Conservation (phyloP, 1,140 invertebrate species). For the Zaprionus gabonicus region DNA sequence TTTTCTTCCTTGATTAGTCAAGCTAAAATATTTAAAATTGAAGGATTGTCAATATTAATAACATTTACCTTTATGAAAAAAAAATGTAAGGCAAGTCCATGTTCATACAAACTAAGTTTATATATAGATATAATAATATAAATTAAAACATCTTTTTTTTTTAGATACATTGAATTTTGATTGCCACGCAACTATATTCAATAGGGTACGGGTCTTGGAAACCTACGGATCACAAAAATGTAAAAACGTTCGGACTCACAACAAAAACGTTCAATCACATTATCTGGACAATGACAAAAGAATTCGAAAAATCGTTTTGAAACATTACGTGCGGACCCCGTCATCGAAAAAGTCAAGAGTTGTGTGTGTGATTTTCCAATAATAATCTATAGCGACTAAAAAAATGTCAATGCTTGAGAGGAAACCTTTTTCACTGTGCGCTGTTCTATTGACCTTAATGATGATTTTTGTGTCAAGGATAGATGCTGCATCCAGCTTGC, state of each 20-base stretch:
- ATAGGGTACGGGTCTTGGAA: constrained; percentile 5
- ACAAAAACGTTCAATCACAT: background rate
- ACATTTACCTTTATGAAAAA: no score
- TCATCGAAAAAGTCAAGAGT: constrained; percentile 9
- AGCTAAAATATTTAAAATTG: no score
- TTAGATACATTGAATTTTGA: constrained; percentile 31
- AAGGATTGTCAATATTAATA: no score
- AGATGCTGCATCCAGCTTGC: constrained; percentile 59
- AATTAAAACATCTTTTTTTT: constrained; percentile 3
- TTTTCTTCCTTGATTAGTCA: no score
- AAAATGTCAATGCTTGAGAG: constrained; percentile 73
- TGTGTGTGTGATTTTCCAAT: constrained; percentile 15
- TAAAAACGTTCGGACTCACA: constrained; percentile 2
- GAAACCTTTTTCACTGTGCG: constrained; percentile 68
- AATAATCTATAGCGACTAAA: constrained; percentile 23
- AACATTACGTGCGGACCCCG: constrained; percentile 1
- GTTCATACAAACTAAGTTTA: background rate
- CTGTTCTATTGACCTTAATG: constrained; percentile 58
- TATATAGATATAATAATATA: background rate
- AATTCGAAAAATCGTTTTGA: constrained; percentile 27
- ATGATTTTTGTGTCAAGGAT: constrained; percentile 56
- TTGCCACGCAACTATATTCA: background rate
- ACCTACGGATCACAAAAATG: constrained; percentile 7
- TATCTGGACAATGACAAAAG: constrained; percentile 16
- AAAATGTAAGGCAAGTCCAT: background rate